Conservation (phyloP, 1,140 invertebrate genomes). For the Tetragnatha versicolor region DNA sequence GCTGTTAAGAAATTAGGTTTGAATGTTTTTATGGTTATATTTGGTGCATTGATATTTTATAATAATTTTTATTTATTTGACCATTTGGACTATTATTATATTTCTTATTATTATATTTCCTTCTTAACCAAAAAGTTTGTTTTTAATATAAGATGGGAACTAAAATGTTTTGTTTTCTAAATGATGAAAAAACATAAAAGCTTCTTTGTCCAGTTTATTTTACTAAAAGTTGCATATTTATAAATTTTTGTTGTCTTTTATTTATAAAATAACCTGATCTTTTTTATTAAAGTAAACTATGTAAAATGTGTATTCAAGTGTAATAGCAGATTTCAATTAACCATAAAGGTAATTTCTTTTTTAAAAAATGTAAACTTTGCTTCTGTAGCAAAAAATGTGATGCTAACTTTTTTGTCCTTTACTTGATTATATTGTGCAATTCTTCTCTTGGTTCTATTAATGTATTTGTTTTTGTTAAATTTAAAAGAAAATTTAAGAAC, state of each 20-base stretch:
- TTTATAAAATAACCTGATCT: too few species aligned
- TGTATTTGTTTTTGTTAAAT: background rate
- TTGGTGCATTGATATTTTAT: background rate
- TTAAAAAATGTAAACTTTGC: too few species aligned
- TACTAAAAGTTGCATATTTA: too few species aligned
- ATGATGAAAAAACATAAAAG: background rate
- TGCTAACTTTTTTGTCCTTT: too few species aligned
- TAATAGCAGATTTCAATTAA: too few species aligned
- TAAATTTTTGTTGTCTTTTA: too few species aligned
- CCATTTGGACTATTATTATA: background rate
- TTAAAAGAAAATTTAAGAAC: background rate
- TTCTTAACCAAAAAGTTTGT: background rate
- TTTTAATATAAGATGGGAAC: background rate
- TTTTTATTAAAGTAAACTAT: too few species aligned
- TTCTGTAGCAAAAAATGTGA: too few species aligned
- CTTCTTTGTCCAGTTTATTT: too few species aligned
- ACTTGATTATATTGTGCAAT: too few species aligned
- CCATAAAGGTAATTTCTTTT: too few species aligned
- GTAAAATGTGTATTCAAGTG: too few species aligned
- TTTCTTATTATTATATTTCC: background rate
- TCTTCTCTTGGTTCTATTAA: background rate
- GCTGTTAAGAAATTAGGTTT: constrained; percentile 26
- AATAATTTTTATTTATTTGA: background rate
- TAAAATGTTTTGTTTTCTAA: background rate
- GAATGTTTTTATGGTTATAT: background rate